Evolutionary conservation across 2,113 vertebrate genomes (phyloP).

Genomic region (Dromas ardeola): DNA sequence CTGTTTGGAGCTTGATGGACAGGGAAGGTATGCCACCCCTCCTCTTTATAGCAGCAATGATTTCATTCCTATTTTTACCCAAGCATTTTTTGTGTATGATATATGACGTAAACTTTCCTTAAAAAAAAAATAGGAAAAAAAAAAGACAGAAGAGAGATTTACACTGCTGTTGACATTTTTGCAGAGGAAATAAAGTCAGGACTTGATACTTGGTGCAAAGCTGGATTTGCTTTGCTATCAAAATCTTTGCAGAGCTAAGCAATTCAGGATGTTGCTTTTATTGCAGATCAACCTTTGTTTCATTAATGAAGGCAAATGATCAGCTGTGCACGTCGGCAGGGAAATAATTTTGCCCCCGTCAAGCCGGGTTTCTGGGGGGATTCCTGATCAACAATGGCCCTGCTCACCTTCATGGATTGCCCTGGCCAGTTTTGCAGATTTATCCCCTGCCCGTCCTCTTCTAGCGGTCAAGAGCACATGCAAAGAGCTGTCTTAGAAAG

Average conservation of each 20-base stretch:
- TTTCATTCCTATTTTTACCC: conserved; percentile 43
- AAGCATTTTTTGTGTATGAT: not conserved
- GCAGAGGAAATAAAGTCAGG: not conserved
- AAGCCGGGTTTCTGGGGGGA: not conserved
- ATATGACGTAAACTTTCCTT: not conserved
- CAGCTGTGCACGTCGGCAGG: not conserved
- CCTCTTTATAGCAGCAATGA: not conserved
- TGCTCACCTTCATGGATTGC: not conserved
- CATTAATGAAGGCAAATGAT: not conserved
- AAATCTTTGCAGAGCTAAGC: not conserved
- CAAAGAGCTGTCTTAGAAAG: not conserved
- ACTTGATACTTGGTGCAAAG: not conserved
- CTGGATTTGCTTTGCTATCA: not conserved
- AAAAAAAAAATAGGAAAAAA: not conserved
- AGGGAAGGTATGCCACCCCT: not conserved
- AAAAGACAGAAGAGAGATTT: not conserved
- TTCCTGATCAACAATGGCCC: not conserved
- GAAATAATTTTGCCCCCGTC: not conserved
- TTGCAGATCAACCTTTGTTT: not conserved
- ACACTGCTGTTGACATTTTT: not conserved
- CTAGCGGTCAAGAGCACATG: not conserved
- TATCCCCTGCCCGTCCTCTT: not conserved
- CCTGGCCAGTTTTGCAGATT: not conserved
- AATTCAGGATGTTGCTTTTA: conserved; percentile 6
- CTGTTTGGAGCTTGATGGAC: not conserved